These are phyloP conservation scores for Rhabdomys pumilio DNA, from an alignment of 2,797 vertebrate species.

Conservation along the genomic window DNA sequence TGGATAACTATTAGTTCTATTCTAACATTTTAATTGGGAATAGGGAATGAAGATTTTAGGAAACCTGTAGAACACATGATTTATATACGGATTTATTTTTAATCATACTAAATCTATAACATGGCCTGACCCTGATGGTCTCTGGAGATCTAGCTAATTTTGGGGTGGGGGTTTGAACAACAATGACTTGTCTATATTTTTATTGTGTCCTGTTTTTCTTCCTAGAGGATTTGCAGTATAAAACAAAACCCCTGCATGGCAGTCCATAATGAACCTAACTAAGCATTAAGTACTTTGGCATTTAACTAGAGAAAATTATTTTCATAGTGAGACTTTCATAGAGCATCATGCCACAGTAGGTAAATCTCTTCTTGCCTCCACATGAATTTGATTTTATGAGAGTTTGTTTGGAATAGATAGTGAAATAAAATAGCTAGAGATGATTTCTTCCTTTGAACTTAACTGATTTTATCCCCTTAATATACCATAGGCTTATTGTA, in stretches of 20 bases:
- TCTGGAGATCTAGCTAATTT: not conserved
- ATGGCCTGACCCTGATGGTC: not conserved
- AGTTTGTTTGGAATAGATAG: not conserved
- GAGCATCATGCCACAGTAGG: not conserved
- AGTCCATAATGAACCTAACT: not conserved
- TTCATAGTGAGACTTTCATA: not conserved
- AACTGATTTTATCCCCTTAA: not conserved
- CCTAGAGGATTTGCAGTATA: not conserved
- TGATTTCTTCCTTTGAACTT: not conserved
- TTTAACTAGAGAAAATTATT: slow-evolving; percentile 19
- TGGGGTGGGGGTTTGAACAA: not conserved
- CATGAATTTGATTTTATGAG: not conserved
- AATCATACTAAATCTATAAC: not conserved
- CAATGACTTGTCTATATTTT: not conserved
- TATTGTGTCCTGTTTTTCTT: slow-evolving; percentile 8
- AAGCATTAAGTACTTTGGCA: not conserved
- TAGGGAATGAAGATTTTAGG: not conserved
- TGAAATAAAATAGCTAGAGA: not conserved
- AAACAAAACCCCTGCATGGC: not conserved
- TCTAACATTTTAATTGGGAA: not conserved
- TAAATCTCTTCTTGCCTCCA: not conserved
- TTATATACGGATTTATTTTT: not conserved
- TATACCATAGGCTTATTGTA: not conserved
- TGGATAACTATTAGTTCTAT: not conserved
- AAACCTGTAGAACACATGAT: not conserved